These are phyloP conservation scores for Achatina immaculata DNA, from an alignment of 1,140 invertebrate genomes.

Conservation along the genomic window DNA sequence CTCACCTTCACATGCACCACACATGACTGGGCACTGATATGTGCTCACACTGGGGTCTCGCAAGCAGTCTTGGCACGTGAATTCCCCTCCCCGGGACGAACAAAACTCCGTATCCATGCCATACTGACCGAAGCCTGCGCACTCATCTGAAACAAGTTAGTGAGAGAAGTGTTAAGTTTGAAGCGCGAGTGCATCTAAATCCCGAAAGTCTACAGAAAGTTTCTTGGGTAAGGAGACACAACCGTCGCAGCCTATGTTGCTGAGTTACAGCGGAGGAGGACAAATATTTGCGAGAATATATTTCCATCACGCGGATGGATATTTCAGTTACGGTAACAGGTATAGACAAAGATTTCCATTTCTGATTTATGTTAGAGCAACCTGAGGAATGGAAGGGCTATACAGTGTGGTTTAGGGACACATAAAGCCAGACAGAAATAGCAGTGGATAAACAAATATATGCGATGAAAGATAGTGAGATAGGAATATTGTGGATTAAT, in stretches of 20 bases:
- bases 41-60: neutral
- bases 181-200: too few relatives aligned
- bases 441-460: constrained; percentile 8
- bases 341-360: too few relatives aligned
- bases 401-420: constrained; percentile 7
- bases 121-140: neutral
- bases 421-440: constrained; percentile 18
- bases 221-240: too few relatives aligned
- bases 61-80: neutral
- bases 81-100: neutral
- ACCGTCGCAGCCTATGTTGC: too few relatives aligned
- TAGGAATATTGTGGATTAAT: neutral
- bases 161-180: too few relatives aligned
- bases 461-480: constrained; percentile 20
- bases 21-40: neutral
- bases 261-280: too few relatives aligned
- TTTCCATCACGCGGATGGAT: too few relatives aligned
- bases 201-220: too few relatives aligned
- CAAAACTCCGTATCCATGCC: neutral
- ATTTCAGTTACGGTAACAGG: too few relatives aligned
- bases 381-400: neutral
- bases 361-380: too few relatives aligned
- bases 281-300: too few relatives aligned
- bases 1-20: neutral
- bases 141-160: too few relatives aligned